Evolutionary conservation across 2,888 invertebrate genomes (phyloP).

Genomic region (Campaea margaritaria): DNA sequence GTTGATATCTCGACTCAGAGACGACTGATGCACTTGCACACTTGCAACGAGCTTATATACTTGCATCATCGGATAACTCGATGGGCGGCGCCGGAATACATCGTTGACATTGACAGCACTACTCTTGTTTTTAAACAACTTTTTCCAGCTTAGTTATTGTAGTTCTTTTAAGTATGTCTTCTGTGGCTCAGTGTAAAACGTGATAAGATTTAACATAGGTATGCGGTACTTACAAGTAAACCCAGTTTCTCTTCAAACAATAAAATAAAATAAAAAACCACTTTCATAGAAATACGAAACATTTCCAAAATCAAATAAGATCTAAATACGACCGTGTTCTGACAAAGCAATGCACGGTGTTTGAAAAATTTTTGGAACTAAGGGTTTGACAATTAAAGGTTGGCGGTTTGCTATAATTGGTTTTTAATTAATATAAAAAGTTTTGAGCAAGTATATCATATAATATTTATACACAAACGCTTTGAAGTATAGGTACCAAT

Average conservation of each 20-base stretch:
- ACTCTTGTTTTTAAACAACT: neutral
- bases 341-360: no score
- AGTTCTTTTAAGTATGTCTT: no score
- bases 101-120: constrained; percentile 60
- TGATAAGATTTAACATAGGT: no score
- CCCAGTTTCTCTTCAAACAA: no score
- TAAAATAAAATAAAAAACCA: no score
- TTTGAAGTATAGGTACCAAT: neutral
- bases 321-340: no score
- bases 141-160: no score
- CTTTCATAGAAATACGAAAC: no score
- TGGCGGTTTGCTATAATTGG: constrained; percentile 1
- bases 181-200: no score
- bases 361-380: no score
- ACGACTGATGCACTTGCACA: constrained; percentile 67
- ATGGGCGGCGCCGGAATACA: constrained; percentile 65
- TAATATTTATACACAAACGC: neutral
- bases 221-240: no score
- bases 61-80: constrained; percentile 49
- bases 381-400: neutral
- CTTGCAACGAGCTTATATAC: constrained; percentile 63
- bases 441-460: constrained; percentile 11
- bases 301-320: no score
- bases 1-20: constrained; percentile 59
- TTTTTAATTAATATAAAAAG: constrained; percentile 1